These are phyloP conservation scores for Lampris megalopsis DNA, from an alignment of 2,113 vertebrate species.

Conservation along the genomic window DNA sequence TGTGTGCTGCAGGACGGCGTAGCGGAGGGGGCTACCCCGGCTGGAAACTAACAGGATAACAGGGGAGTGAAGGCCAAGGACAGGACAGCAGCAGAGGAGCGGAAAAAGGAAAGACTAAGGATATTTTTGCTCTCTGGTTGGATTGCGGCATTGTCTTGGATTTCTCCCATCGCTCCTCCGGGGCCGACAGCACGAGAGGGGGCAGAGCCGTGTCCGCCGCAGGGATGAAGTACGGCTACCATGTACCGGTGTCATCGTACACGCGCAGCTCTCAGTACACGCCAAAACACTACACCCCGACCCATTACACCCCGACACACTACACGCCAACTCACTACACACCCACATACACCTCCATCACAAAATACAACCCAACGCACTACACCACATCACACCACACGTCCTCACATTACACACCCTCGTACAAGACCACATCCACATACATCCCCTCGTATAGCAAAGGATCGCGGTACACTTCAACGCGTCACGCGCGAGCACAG, in stretches of 20 bases:
- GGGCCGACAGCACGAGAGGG: conserved; percentile 45
- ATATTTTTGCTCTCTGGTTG: conserved; percentile 45
- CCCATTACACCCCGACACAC: conserved; percentile 61
- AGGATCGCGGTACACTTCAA: conserved; percentile 53
- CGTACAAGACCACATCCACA: conserved; percentile 65
- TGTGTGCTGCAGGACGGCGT: neutral
- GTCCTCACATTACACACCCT: conserved; percentile 57
- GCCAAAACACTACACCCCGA: conserved; percentile 64
- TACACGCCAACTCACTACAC: conserved; percentile 65
- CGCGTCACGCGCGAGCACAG: conserved; percentile 41
- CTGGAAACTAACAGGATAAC: conserved; percentile 38
- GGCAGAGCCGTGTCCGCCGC: conserved; percentile 44
- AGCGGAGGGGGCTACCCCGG: conserved; percentile 17
- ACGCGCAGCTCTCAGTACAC: conserved; percentile 71
- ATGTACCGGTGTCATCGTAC: conserved; percentile 63
- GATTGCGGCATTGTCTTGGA: conserved; percentile 54
- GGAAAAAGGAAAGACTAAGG: conserved; percentile 42
- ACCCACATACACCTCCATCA: conserved; percentile 43
- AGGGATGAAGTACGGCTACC: conserved; percentile 88
- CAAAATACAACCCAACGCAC: conserved; percentile 70
- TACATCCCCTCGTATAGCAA: conserved; percentile 70
- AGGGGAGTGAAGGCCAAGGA: conserved; percentile 8
- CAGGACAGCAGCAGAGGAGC: conserved; percentile 16
- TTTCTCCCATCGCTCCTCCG: conserved; percentile 54
- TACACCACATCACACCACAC: conserved; percentile 68